Evolutionary conservation across 2,888 invertebrate species (phyloP), one percentile per base, ranked within the genome.

Genomic region (Trimorus sp.): DNA sequence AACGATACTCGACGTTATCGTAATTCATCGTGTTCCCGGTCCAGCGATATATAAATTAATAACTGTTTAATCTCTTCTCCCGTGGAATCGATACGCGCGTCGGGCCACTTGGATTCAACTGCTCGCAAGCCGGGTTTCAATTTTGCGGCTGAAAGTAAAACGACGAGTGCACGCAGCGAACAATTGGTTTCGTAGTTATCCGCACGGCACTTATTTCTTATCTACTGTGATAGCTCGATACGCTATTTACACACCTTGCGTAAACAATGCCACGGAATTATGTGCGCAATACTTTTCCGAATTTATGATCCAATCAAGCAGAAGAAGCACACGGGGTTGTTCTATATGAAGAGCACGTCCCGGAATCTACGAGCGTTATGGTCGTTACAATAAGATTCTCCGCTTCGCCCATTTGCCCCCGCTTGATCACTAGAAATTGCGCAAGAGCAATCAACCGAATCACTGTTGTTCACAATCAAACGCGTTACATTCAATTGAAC

Each of bases 271-370:
- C 70, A 14, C 68, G 49, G 76, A 80, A 81, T 81, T 66, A 76
- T 71, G 71, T 56, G 60, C 66, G 42, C 53, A 38, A n/a, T n/a
- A 82, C 56, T 73, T 77, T 70, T 59, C 38, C 59, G 59, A 74
- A 83, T 82, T 79, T 79, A 79, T 73, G 71, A 73, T 83, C 79
- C 68, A 83, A 83, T 79, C 68, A 79, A 77, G 73, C 49, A 38
- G 71, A 79, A 76, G 79, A 79, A 77, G 77, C 68, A 77, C 74
- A 65, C 66, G 79, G 60, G 76, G 68, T 73, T 83, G 71, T 73
- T 79, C 63, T 79, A 73, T 77, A 79, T 83, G 79, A 79, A 83
- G 73, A 83, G 79, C 79, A 79, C 82, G 79, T 83, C 62, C 63
- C 51, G 68, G 73, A 68, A 83, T 76, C 75, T 73, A 79, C 82